phyloP scores from a whole-genome alignment of 2,113 vertebrate species.

The Leucoraja erinaceus region DNA sequence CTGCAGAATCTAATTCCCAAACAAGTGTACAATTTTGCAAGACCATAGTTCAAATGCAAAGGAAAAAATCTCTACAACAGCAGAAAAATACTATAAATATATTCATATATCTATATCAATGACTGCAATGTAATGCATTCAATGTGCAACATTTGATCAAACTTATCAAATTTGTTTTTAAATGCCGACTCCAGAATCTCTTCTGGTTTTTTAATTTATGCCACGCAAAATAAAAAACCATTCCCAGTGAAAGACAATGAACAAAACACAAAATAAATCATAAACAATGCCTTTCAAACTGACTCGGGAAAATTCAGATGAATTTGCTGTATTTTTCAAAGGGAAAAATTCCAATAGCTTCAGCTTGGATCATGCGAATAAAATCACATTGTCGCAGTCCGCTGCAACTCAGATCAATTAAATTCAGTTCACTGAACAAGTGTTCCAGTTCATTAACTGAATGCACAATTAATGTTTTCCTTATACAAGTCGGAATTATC shows the following conservation, averaged over 20 bases:
- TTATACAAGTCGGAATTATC: not conserved
- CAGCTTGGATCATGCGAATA: not conserved
- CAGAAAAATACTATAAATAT: not conserved
- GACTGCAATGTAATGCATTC: not conserved
- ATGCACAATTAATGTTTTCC: not conserved
- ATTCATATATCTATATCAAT: not conserved
- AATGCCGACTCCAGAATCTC: too few relatives aligned
- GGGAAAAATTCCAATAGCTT: not conserved
- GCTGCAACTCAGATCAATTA: not conserved
- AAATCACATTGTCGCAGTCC: not conserved
- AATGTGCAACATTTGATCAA: not conserved
- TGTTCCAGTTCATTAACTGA: not conserved
- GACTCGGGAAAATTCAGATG: not conserved
- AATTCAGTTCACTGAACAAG: not conserved
- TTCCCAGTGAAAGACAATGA: not conserved
- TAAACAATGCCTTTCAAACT: constrained; percentile 21
- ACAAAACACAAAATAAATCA: not conserved
- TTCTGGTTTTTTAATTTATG: not conserved
- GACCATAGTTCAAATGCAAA: not conserved
- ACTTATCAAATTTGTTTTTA: too few relatives aligned
- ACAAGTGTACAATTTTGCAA: not conserved
- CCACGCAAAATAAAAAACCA: not conserved
- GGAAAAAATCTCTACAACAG: not conserved
- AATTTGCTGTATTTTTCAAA: not conserved
- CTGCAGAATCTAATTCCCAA: not conserved